Conservation (phyloP, 2,113 vertebrate genomes). For the Litocranius walleri region DNA sequence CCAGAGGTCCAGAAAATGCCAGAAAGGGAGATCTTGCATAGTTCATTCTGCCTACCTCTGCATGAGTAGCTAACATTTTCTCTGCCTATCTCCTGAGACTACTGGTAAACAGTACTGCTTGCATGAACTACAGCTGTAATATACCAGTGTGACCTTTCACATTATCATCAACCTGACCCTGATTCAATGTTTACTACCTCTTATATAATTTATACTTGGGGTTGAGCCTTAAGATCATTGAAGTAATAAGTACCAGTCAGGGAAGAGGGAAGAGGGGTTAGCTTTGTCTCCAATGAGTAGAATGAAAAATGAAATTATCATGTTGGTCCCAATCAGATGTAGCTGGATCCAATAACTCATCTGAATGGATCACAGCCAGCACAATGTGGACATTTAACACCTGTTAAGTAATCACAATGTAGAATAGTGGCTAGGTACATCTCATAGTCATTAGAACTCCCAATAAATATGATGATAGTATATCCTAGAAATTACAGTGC, state of each 20-base stretch:
- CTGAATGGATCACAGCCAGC: neutral
- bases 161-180: neutral
- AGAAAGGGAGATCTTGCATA: neutral
- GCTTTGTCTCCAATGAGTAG: neutral
- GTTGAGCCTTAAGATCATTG: neutral
- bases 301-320: neutral
- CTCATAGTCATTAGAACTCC: neutral
- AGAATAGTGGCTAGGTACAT: neutral
- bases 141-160: neutral
- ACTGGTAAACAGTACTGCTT: neutral
- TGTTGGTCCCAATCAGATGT: neutral
- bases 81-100: neutral
- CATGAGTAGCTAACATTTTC: neutral
- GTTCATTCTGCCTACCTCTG: neutral
- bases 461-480: neutral
- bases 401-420: neutral
- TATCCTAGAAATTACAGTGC: constrained; percentile 29
- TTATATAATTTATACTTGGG: neutral
- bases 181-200: constrained; percentile 16
- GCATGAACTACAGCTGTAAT: neutral
- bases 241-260: neutral
- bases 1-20: constrained; percentile 11
- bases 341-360: neutral
- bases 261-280: neutral
- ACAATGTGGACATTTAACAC: neutral